Conservation (phyloP, 2,113 vertebrate genomes). For the Centropus bengalensis region DNA sequence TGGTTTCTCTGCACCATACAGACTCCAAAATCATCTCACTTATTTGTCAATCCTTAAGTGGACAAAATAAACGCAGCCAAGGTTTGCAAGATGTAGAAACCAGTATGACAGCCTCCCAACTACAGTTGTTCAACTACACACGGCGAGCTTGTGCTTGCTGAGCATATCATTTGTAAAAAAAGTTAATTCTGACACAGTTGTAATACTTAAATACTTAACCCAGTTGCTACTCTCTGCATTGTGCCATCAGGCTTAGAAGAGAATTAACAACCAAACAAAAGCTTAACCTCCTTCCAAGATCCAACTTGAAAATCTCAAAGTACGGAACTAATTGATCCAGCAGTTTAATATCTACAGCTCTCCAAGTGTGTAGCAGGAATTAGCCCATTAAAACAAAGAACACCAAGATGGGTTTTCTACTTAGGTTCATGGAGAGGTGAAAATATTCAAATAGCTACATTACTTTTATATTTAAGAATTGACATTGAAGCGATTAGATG, state of each 20-base stretch:
- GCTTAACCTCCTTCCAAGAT: neutral
- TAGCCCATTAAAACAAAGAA: neutral
- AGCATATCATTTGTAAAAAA: neutral
- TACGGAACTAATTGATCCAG: neutral
- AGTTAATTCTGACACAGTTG: neutral
- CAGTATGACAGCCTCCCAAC: neutral
- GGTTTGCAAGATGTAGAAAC: neutral
- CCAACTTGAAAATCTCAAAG: neutral
- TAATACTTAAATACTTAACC: neutral
- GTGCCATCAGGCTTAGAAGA: neutral
- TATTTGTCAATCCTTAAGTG: neutral
- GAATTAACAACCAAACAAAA: neutral
- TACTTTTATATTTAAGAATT: neutral
- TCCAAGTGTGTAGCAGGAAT: neutral
- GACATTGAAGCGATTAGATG: neutral
- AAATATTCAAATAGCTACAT: neutral
- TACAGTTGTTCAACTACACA: accelerated
- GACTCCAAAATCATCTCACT: neutral
- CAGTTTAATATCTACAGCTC: neutral
- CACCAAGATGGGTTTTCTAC: neutral
- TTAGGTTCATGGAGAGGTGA: neutral
- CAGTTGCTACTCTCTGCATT: neutral
- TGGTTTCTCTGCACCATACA: neutral
- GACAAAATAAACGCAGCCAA: neutral
- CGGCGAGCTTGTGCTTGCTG: neutral